These are phyloP conservation scores for Ernsta delagoae DNA, from an alignment of 2,888 invertebrate genomes.

Conservation along the genomic window DNA sequence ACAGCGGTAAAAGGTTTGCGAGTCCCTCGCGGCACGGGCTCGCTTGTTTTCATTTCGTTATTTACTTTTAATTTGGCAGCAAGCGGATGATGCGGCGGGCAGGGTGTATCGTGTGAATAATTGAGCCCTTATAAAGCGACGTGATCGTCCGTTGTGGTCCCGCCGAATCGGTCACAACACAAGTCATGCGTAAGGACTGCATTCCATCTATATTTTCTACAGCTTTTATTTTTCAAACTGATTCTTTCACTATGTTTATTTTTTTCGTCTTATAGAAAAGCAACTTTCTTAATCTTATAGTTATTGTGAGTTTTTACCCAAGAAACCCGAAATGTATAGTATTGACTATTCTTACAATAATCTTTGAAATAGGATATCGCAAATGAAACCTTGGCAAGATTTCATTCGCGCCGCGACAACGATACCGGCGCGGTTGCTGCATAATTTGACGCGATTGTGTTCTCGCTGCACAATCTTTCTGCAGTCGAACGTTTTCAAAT, in stretches of 20 bases:
- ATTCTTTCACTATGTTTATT: not conserved
- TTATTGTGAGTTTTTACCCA: not conserved
- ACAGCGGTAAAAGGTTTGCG: conserved; percentile 83
- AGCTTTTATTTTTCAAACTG: not conserved
- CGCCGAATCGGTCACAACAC: not conserved
- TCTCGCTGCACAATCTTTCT: conserved; percentile 29
- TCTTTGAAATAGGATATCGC: conserved; percentile 30
- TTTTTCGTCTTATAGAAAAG: no score
- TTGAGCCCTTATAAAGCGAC: conserved; percentile 70
- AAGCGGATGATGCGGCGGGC: conserved; percentile 78
- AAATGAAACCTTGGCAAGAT: conserved; percentile 37
- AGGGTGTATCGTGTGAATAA: conserved; percentile 79
- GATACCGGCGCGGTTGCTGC: conserved; percentile 25
- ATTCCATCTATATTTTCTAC: no score
- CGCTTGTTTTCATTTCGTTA: conserved; percentile 84
- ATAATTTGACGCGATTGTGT: conserved; percentile 32
- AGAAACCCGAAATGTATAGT: not conserved
- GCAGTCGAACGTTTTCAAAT: conserved; percentile 24
- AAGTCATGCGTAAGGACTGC: no score
- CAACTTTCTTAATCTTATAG: no score
- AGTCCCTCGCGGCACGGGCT: conserved; percentile 75
- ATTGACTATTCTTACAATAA: conserved; percentile 29
- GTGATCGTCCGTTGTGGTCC: conserved; percentile 44
- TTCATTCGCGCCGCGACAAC: conserved; percentile 33
- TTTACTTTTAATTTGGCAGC: conserved; percentile 85